Evolutionary conservation across 2,888 invertebrate genomes (phyloP).

Genomic region (Sphinx pinastri): DNA sequence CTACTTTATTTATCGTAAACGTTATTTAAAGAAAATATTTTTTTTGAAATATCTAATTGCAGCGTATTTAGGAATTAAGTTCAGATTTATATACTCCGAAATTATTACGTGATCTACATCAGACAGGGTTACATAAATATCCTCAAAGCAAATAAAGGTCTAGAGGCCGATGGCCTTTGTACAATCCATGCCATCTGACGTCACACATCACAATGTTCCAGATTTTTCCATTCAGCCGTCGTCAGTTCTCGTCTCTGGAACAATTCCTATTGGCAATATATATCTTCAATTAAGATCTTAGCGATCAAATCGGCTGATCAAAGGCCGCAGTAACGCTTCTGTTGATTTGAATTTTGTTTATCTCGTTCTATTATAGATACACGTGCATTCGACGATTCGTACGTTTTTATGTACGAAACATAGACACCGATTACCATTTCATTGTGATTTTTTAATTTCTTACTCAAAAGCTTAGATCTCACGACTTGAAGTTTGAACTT

Average conservation of each 20-base stretch:
- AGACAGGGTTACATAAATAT: background rate
- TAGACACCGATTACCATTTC: background rate
- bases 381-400: background rate
- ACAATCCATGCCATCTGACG: background rate
- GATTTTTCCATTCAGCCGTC: constrained; percentile 1
- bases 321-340: background rate
- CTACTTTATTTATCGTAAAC: too few species aligned
- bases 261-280: constrained; percentile 7
- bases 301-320: constrained; percentile 17
- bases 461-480: too few species aligned
- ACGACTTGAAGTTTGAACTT: too few species aligned
- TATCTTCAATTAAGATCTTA: constrained; percentile 12
- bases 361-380: background rate
- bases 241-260: constrained; percentile 1
- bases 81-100: too few species aligned
- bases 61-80: too few species aligned
- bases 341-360: constrained; percentile 15
- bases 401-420: background rate
- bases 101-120: background rate
- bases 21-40: too few species aligned
- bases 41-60: too few species aligned
- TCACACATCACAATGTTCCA: background rate
- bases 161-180: background rate
- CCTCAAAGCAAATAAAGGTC: background rate
- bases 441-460: background rate